phyloP scores from a whole-genome alignment of 2,797 vertebrate species.

The Falco naumanni region DNA sequence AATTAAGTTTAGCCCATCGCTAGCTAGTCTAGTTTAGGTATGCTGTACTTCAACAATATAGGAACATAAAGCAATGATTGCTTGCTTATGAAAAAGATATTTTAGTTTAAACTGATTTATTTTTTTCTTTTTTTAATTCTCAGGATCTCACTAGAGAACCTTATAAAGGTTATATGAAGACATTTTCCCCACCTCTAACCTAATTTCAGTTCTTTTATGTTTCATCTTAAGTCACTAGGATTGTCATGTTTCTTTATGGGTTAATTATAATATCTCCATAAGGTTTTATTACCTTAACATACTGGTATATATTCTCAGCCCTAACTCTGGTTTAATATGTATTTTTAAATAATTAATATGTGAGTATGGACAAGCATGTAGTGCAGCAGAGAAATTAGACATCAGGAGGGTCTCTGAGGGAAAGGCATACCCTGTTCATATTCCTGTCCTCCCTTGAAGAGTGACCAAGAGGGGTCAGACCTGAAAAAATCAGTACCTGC shows the following conservation, averaged over 20 bases:
- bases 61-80: not conserved
- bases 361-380: not conserved
- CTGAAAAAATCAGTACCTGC: not conserved
- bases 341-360: constrained; percentile 41
- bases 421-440: not conserved
- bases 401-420: not conserved
- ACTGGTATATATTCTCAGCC: not conserved
- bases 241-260: constrained; percentile 40
- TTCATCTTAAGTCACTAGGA: not conserved
- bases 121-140: not conserved
- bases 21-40: not conserved
- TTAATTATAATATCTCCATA: not conserved
- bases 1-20: not conserved
- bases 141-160: not conserved
- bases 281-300: constrained; percentile 19
- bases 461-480: not conserved
- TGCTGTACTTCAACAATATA: not conserved
- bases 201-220: constrained; percentile 24
- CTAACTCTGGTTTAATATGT: constrained; percentile 1
- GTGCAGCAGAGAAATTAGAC: not conserved
- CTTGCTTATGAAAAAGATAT: not conserved
- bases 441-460: not conserved
- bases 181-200: not conserved
- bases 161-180: not conserved
- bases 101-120: not conserved